Evolutionary conservation across 1,140 invertebrate species (phyloP).

Genomic region (Antheraea mylitta): DNA sequence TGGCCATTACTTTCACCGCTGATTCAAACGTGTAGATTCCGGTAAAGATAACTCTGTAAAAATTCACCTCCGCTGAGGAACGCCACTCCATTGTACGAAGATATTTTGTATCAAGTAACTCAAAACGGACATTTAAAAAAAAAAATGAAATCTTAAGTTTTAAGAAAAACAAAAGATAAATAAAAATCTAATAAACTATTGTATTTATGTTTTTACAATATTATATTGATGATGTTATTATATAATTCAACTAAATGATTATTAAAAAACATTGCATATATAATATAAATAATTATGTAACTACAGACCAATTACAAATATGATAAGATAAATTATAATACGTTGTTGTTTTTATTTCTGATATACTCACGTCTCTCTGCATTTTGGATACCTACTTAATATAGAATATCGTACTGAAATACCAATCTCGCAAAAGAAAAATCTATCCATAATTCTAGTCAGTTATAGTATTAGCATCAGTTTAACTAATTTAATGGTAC

Average conservation of each 20-base stretch:
- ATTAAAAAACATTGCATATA: not conserved
- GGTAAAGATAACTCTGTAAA: conserved; percentile 98
- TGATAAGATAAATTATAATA: not conserved
- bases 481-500: conserved; percentile 6
- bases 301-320: conserved; percentile 9
- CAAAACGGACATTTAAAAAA: conserved; percentile 13
- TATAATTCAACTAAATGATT: not conserved
- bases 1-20: conserved; percentile 98
- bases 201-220: not conserved
- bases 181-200: conserved; percentile 7
- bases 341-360: not conserved
- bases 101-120: conserved; percentile 26
- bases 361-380: not conserved
- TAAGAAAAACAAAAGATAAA: conserved; percentile 9
- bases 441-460: not conserved
- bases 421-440: not conserved
- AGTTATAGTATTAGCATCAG: not conserved
- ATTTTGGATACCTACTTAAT: not conserved
- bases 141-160: conserved; percentile 28
- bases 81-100: conserved; percentile 53
- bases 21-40: conserved; percentile 99
- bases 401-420: not conserved
- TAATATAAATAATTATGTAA: not conserved
- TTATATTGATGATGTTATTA: not conserved
- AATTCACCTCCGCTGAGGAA: conserved; percentile 76